Conservation (phyloP, 2,113 vertebrate genomes). For the Nannospalax galili region DNA sequence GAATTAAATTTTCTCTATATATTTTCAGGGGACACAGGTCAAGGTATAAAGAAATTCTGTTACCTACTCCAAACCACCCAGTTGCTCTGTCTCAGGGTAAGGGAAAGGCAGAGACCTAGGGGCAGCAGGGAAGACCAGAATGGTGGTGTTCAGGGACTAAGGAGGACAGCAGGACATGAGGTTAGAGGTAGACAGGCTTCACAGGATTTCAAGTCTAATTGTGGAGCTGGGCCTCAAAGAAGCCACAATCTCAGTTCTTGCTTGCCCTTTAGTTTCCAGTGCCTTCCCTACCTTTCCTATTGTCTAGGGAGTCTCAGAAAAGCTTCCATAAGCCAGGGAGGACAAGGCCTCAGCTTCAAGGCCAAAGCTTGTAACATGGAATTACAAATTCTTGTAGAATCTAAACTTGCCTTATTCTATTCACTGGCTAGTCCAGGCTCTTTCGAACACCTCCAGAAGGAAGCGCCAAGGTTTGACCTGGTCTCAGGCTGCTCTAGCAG, state of each 20-base stretch:
- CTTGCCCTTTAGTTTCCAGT: background rate
- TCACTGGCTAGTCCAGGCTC: conserved; percentile 55
- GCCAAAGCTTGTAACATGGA: background rate
- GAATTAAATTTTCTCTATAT: background rate
- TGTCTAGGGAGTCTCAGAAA: background rate
- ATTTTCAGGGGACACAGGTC: background rate
- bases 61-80: background rate
- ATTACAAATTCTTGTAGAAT: background rate
- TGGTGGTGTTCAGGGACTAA: background rate
- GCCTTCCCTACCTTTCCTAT: background rate
- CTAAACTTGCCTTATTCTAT: background rate
- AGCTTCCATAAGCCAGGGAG: background rate
- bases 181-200: background rate
- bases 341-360: background rate
- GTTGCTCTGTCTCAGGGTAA: background rate
- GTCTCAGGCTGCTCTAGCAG: background rate
- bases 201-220: rapidly evolving
- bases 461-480: background rate
- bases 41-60: background rate
- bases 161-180: background rate
- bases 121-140: background rate
- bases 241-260: background rate
- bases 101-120: background rate
- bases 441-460: conserved; percentile 47
- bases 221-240: background rate